Percentiles rank a stretch among this genome's conserved stretches.
phyloP scores from a whole-genome alignment of 2,888 invertebrate genomes.

The Sphaerophoria taeniata region DNA sequence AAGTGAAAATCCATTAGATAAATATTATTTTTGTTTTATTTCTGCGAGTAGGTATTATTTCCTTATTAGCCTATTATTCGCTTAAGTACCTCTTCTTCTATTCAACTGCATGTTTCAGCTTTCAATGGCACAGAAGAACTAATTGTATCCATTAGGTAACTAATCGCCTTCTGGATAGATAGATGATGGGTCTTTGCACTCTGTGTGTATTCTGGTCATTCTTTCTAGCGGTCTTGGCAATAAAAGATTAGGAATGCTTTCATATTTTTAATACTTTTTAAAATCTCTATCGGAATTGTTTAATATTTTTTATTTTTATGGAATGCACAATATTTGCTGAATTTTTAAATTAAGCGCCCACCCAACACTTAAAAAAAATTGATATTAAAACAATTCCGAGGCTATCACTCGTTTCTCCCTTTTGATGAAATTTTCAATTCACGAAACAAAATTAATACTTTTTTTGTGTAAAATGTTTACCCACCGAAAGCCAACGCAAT shows the following conservation, averaged over 20 bases:
- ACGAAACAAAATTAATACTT: conserved; percentile 15
- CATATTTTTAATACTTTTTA: too few relatives aligned
- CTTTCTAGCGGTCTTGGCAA: not conserved
- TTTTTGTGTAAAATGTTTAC: not conserved
- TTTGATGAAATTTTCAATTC: conserved; percentile 24
- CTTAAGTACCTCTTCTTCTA: conserved; percentile 7
- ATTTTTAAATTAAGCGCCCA: too few relatives aligned
- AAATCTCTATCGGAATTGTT: too few relatives aligned
- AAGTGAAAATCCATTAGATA: conserved; percentile 58
- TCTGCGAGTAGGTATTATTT: conserved; percentile 32
- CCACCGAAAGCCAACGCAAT: conserved; percentile 30
- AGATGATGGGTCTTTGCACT: not conserved
- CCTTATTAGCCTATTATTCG: conserved; percentile 60
- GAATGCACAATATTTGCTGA: not conserved
- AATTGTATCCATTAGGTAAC: conserved; percentile 67
- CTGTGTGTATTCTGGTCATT: not conserved
- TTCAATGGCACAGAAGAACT: conserved; percentile 60
- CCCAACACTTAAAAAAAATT: too few relatives aligned
- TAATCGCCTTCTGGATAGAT: conserved; percentile 51
- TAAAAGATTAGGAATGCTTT: not conserved
- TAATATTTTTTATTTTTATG: conserved; percentile 16
- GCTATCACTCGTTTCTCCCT: not conserved
- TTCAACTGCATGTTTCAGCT: conserved; percentile 45
- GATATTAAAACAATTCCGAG: too few relatives aligned
- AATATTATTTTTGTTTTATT: not conserved